phyloP scores from a whole-genome alignment of 2,113 vertebrate species.

The Dromiciops gliroides region DNA sequence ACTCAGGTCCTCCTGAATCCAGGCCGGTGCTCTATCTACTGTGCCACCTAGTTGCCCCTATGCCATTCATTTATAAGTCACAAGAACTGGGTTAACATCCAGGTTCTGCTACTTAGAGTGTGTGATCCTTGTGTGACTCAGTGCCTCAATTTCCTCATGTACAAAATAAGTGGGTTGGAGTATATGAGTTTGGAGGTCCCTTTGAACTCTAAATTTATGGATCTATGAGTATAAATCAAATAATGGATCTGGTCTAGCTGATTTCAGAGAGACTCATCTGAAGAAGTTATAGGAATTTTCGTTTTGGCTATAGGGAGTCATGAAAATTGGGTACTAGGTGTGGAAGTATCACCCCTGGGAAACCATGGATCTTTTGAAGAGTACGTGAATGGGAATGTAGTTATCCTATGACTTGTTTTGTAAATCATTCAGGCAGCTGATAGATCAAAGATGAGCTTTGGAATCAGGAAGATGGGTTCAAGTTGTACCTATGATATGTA shows the following conservation, averaged over 20 bases:
- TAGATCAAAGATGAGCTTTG: neutral
- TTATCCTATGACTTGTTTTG: neutral
- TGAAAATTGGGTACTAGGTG: neutral
- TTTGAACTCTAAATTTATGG: neutral
- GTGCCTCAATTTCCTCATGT: neutral
- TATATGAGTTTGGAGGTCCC: neutral
- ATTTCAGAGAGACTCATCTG: neutral
- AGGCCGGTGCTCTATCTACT: too few species aligned
- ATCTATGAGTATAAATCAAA: neutral
- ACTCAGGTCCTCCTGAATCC: too few species aligned
- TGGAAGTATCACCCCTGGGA: neutral
- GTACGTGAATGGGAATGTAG: neutral
- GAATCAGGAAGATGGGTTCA: neutral
- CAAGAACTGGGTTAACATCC: neutral
- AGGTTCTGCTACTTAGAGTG: neutral
- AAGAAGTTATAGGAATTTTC: neutral
- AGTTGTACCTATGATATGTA: neutral
- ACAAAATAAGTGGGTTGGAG: neutral
- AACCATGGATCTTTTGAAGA: neutral
- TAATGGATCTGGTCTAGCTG: neutral
- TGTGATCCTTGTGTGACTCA: neutral
- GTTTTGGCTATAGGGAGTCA: neutral
- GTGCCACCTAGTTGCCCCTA: too few species aligned
- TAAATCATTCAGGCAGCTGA: neutral
- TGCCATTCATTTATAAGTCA: neutral